Base-by-base conservation (phyloP, 1,140 invertebrate genomes). In the Colletes latitarsis region DNA sequence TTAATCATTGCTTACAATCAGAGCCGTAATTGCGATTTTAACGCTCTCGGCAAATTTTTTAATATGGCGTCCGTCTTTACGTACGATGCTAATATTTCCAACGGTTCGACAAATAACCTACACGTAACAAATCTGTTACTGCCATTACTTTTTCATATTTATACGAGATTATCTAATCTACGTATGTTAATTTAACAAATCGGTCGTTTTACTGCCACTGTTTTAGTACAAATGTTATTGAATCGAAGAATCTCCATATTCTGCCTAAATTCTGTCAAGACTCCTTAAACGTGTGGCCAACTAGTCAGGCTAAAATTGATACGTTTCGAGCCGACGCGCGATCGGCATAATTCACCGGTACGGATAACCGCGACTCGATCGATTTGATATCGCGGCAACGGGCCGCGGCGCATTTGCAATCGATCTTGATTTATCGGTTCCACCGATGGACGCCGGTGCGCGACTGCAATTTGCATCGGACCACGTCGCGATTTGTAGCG, bases 341-440 rank as follows among this genome's bases (percentile, higher is more conserved):
- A 21, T 30, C 49, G 14, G 21, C 49, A 53, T 78, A 78, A 78
- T 41, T 78, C 77, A 64, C 6, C 6, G 4, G 58, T n/a, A n/a
- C 58, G 46, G 43, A 64, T 64, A 55, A n/a, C 46, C 67, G 5
- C 30, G 19, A 62, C 49, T 73, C 77, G 77, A 78, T 78, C 77
- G 69, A 64, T 53, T 78, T n/a, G 76, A 78, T 78, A 78, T 15
- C 17, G 41, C 43, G 41, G 60, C 15, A 64, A 73, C 58, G 58
- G 19, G 2, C 76, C 76, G 46, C n/a, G 69, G 39, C 19, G 58
- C 58, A n/a, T 72, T 72, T 43, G 76, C 76, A 63, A 78, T 78
- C 77, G 77, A 78, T 72, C 58, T 64, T 73, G 77, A 78, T 78
- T 78, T 78, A 78, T 78, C 69, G 68, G 15, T 14, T 30, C n/a